A percentile compares a stretch with the other conserved stretches of the same genome.
Evolutionary conservation across 2,113 vertebrate genomes (phyloP).

Genomic region (Sturnus vulgaris): DNA sequence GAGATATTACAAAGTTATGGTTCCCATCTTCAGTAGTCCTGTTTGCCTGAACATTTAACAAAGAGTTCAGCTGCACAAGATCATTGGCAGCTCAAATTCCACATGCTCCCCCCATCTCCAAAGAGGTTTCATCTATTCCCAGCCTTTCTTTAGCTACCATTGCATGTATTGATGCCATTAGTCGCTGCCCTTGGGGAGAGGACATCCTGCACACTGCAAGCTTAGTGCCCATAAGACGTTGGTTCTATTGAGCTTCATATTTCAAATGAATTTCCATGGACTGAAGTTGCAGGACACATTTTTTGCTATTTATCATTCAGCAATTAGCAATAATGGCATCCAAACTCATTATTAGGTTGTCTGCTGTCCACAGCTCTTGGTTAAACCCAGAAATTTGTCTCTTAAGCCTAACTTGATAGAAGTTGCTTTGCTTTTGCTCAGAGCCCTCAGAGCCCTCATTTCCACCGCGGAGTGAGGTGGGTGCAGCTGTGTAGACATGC

Average conservation of each 20-base stretch:
- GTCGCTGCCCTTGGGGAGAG: slow-evolving; percentile 7
- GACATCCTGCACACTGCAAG: background rate
- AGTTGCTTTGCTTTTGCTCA: background rate
- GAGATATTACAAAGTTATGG: background rate
- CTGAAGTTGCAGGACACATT: slow-evolving; percentile 14
- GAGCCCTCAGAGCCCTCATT: background rate
- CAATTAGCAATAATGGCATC: slow-evolving; percentile 45
- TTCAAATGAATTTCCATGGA: slow-evolving; percentile 32
- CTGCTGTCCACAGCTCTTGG: background rate
- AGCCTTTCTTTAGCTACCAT: background rate
- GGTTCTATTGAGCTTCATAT: background rate
- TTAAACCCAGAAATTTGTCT: background rate
- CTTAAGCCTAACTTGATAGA: background rate
- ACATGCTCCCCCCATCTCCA: background rate
- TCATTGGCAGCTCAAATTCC: background rate
- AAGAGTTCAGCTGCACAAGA: background rate
- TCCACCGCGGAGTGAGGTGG: background rate
- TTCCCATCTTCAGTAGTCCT: background rate
- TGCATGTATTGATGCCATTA: background rate
- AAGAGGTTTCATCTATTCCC: background rate
- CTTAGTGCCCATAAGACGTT: background rate
- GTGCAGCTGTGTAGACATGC: background rate
- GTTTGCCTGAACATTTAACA: background rate
- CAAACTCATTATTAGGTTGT: background rate
- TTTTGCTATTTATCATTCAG: slow-evolving; percentile 37